A percentile compares a stretch with the other conserved stretches of the same genome.
Evolutionary conservation across 2,888 invertebrate species (phyloP).

Genomic region (Tanypteryx hageni): DNA sequence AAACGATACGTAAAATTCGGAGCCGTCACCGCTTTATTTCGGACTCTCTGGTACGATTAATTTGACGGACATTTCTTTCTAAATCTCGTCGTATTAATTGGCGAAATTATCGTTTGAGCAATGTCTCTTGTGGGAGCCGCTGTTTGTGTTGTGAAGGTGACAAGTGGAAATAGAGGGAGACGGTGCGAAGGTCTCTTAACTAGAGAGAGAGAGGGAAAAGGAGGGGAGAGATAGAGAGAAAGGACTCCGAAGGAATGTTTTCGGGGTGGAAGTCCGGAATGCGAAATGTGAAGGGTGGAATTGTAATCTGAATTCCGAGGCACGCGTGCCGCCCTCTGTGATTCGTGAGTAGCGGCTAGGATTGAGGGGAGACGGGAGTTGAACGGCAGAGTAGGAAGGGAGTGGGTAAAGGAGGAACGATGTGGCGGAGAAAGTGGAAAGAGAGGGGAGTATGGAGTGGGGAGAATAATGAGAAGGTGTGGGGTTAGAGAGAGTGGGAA

Average conservation of each 20-base stretch:
- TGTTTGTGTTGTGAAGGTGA: neutral
- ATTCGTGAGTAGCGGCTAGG: neutral
- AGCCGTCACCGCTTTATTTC: neutral
- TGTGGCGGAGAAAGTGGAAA: too few relatives aligned
- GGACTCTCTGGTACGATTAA: neutral
- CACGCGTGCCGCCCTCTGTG: neutral
- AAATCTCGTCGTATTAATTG: neutral
- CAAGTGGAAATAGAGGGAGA: neutral
- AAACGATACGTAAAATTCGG: neutral
- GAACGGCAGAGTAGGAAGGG: too few relatives aligned
- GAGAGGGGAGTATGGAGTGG: too few relatives aligned
- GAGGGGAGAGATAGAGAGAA: neutral
- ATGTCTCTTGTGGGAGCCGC: neutral
- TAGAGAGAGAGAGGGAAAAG: neutral
- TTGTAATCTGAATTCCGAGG: slow-evolving; percentile 25
- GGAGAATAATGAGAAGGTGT: too few relatives aligned
- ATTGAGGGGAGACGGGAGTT: neutral
- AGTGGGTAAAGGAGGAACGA: too few relatives aligned
- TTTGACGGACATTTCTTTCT: too few relatives aligned
- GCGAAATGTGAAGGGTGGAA: neutral
- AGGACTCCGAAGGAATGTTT: neutral
- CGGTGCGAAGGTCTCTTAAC: neutral
- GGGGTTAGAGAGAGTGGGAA: too few relatives aligned
- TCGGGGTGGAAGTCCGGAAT: neutral
- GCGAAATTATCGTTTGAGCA: neutral